These are phyloP conservation scores for Syncerus caffer DNA, from an alignment of 2,797 vertebrate genomes.

Conservation along the genomic window DNA sequence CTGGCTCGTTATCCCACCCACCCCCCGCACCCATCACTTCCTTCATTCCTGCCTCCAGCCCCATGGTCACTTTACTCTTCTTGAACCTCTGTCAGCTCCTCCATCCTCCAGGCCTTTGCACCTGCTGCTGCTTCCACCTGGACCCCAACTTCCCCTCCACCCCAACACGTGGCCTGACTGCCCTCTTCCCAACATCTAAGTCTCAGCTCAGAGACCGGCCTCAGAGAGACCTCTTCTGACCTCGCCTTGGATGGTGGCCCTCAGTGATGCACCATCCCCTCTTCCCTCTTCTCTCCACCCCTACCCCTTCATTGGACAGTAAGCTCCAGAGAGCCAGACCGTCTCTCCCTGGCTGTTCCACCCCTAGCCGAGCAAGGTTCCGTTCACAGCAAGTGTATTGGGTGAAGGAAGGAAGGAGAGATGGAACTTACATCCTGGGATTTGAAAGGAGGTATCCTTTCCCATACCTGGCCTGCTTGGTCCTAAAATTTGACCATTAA, in stretches of 20 bases:
- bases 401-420: neutral
- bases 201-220: neutral
- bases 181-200: neutral
- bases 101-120: neutral
- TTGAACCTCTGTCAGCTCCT: neutral
- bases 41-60: neutral
- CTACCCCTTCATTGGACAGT: accelerated
- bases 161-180: accelerated
- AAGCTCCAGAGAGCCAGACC: neutral
- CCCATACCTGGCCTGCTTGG: neutral
- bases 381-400: neutral
- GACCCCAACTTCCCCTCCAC: neutral
- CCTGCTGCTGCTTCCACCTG: neutral
- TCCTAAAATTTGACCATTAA: accelerated
- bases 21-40: too few relatives aligned
- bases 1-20: accelerated
- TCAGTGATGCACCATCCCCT: neutral
- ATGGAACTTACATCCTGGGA: neutral
- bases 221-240: neutral
- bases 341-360: accelerated
- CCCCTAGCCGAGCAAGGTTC: neutral
- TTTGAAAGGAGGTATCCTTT: neutral
- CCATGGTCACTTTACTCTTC: accelerated
- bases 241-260: neutral
- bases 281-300: neutral